Base-by-base conservation (phyloP, 2,888 invertebrate species). In the Drosophila ustulata region DNA sequence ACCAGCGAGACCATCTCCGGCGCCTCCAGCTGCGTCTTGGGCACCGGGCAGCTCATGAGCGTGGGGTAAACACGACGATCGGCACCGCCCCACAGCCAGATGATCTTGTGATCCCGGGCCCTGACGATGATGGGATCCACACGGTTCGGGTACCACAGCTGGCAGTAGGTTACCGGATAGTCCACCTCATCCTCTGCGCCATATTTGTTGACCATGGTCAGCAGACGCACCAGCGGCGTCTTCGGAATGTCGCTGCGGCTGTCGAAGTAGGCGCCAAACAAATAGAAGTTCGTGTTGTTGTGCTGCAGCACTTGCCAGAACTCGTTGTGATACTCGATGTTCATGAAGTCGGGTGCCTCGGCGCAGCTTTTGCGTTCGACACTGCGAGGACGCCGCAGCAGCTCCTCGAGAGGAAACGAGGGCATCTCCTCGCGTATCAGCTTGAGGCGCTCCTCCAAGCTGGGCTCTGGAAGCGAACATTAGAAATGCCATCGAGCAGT, bases 31-130 rank as follows among this genome's bases (percentile, higher is more conserved):
- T 39, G 32, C 6, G 3, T n/a, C 4, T 55, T 13, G 0, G 98
- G 97, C 76, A 98, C 93, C 82, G 96, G 95, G 92, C 98, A 98
- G 11, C 97, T 96, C 77, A 97, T 94, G 65, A 98, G 93, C 91
- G 97, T 97, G 0, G 98, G 97, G 91, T 97, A 97, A 90, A 96
- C 95, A 61, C 96, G 95, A 34, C 95, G 95, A 88, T 96, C 95
- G 83, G 96, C 95, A 92, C 97, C 97, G 52, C 97, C 97, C 97
- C 97, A 98, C 91, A 96, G 95, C 98, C 98, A 98, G 84, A 97
- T 96, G 91, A 97, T 96, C 90, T 97, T 97, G 93, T 97, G 97
- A 91, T 97, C 97, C 72, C 96, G 94, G 26, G 95, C 96, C 82
- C 95, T 95, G 5, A 96, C 95, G 23, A 96, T 94, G 4, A 95